A percentile compares a stretch with the other conserved stretches of the same genome.
phyloP scores from a whole-genome alignment of 2,797 vertebrate species.

The Synaphobranchus kaupii region DNA sequence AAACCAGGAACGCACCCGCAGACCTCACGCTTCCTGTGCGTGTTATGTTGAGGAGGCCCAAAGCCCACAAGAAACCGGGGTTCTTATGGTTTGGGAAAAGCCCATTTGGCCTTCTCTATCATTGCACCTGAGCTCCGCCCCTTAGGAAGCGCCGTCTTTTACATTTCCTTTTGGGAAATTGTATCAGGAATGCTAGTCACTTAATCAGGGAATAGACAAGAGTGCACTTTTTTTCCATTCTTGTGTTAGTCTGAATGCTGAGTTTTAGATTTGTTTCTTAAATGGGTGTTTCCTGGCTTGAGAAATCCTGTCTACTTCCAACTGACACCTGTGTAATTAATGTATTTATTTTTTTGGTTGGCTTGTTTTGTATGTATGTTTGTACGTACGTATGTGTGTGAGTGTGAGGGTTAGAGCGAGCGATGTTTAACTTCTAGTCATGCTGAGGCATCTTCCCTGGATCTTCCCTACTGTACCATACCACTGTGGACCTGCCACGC shows the following conservation, averaged over 20 bases:
- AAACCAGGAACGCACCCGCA: conserved; percentile 10
- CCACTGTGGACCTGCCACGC: conserved; percentile 28
- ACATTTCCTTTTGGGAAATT: conserved; percentile 32
- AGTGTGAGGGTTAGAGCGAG: conserved; percentile 7
- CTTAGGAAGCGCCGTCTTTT: conserved; percentile 28
- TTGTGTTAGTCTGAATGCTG: conserved; percentile 40
- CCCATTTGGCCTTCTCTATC: conserved; percentile 18
- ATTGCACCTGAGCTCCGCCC: background rate
- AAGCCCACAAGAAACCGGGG: conserved; percentile 29
- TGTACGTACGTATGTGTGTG: conserved; percentile 25
- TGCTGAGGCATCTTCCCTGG: conserved; percentile 35
- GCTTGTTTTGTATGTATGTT: conserved; percentile 21
- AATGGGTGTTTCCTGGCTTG: conserved; percentile 25
- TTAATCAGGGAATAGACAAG: conserved; percentile 53
- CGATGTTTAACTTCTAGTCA: conserved; percentile 12
- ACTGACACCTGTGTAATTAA: conserved; percentile 35
- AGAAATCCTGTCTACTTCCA: conserved; percentile 27
- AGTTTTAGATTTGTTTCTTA: conserved; percentile 33
- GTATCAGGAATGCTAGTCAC: conserved; percentile 40
- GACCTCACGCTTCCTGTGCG: conserved; percentile 34
- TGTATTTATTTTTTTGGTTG: conserved; percentile 9
- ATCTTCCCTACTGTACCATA: conserved; percentile 26
- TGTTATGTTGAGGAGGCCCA: conserved; percentile 28
- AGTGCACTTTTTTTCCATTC: conserved; percentile 50
- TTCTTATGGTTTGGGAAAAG: conserved; percentile 25